These are phyloP conservation scores for Catostylus mosaicus DNA, from an alignment of 30 jellyfish, hydroid and myxozoan species.

Conservation along the genomic window DNA sequence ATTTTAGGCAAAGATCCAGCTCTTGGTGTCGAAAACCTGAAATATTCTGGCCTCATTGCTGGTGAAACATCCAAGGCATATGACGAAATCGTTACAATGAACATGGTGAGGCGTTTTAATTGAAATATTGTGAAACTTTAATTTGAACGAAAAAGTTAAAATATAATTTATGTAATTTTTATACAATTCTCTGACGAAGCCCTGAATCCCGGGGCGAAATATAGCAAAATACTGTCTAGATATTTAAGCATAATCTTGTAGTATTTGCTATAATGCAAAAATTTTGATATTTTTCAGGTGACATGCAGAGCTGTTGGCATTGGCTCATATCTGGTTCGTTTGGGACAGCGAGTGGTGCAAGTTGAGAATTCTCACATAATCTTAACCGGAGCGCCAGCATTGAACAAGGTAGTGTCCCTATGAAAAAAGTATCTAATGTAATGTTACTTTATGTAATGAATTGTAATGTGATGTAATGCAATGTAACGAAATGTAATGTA, in stretches of 20 bases:
- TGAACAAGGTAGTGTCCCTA: slow-evolving; percentile 61
- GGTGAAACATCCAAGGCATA: slow-evolving; percentile 92
- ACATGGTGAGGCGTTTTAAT: slow-evolving; percentile 52
- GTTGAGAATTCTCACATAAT: slow-evolving; percentile 87
- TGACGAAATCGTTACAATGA: slow-evolving; percentile 89
- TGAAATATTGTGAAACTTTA: background rate
- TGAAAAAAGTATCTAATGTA: no score
- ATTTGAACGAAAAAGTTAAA: no score
- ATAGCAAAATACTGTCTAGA: no score
- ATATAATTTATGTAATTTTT: no score
- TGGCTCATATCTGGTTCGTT: slow-evolving; percentile 88
- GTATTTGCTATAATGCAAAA: no score
- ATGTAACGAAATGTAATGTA: no score
- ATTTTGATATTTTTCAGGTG: slow-evolving; percentile 51
- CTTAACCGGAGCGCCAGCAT: slow-evolving; percentile 88
- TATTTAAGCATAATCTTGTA: no score
- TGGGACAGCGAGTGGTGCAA: slow-evolving; percentile 92
- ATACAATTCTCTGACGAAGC: no score
- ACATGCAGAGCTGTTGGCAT: slow-evolving; percentile 97
- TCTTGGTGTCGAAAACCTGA: slow-evolving; percentile 90
- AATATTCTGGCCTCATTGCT: slow-evolving; percentile 92
- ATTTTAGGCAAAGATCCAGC: slow-evolving; percentile 80
- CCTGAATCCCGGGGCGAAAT: no score
- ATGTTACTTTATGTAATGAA: no score
- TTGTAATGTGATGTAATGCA: no score